Percentiles rank a stretch among this genome's conserved stretches.
phyloP scores from a whole-genome alignment of 1,140 invertebrate species.

The Galleria mellonella region DNA sequence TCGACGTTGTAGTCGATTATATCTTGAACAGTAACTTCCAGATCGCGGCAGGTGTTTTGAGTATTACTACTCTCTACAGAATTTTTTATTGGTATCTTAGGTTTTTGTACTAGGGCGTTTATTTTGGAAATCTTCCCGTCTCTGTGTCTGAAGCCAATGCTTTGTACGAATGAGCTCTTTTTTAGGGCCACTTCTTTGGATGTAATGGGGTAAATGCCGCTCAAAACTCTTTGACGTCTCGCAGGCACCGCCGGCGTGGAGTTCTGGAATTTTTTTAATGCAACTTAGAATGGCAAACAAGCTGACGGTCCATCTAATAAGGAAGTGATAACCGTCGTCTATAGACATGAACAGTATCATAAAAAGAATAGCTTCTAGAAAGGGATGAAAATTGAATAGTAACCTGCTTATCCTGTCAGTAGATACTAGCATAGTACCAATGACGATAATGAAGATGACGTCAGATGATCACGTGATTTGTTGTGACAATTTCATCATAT shows the following conservation, averaged over 20 bases:
- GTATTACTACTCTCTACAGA: neutral
- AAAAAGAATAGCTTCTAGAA: no score
- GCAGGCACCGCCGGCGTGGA: neutral
- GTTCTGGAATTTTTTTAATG: conserved; percentile 1
- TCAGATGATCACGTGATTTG: no score
- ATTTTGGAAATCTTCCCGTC: conserved; percentile 38
- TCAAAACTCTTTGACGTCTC: conserved; percentile 25
- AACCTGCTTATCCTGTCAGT: no score
- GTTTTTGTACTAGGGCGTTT: conserved; percentile 33
- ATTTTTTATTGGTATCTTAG: neutral
- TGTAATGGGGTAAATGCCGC: conserved; percentile 33
- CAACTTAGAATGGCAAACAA: no score
- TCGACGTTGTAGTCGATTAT: conserved; percentile 11
- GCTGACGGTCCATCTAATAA: no score
- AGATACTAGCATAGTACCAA: no score
- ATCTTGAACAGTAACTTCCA: conserved; percentile 15
- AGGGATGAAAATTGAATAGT: no score
- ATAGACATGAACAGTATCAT: no score
- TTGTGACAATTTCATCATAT: no score
- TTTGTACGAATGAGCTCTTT: conserved; percentile 10
- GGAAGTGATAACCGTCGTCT: no score
- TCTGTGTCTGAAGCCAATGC: conserved; percentile 19
- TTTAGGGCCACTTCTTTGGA: conserved; percentile 10
- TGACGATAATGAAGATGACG: no score
- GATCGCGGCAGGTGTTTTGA: neutral